A percentile compares a stretch with the other conserved stretches of the same genome.
Evolutionary conservation across 2,113 vertebrate species (phyloP).

Genomic region (Paramormyrops kingsleyae): DNA sequence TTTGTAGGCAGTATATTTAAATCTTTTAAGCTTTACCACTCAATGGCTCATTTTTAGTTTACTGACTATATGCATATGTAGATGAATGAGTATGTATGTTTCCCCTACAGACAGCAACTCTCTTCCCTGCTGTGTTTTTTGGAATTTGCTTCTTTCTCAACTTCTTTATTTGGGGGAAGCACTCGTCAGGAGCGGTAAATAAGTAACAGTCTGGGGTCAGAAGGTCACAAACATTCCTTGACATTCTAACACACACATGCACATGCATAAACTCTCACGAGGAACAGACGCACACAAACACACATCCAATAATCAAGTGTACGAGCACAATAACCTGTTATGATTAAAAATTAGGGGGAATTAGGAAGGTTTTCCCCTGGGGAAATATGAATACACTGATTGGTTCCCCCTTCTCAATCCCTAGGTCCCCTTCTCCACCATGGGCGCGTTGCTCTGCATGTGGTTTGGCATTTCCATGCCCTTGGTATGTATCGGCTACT

Average conservation of each 20-base stretch:
- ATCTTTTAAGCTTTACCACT: background rate
- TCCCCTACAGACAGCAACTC: slow-evolving; percentile 74
- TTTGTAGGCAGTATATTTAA: background rate
- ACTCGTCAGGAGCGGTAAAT: slow-evolving; percentile 93
- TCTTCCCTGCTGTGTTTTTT: slow-evolving; percentile 88
- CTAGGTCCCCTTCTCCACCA: slow-evolving; percentile 93
- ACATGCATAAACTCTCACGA: background rate
- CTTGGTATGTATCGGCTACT: slow-evolving; percentile 93
- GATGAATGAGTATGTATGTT: slow-evolving; percentile 4
- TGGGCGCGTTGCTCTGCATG: slow-evolving; percentile 95
- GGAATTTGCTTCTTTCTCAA: slow-evolving; percentile 89
- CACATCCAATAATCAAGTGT: background rate
- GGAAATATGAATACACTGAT: background rate
- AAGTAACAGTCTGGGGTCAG: background rate
- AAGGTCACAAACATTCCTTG: background rate
- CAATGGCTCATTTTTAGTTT: background rate
- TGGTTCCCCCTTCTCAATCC: background rate
- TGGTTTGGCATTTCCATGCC: slow-evolving; percentile 99
- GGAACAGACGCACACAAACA: background rate
- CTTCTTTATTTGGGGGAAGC: slow-evolving; percentile 98
- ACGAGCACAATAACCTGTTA: background rate
- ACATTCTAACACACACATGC: background rate
- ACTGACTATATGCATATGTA: background rate
- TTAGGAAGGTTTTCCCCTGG: background rate
- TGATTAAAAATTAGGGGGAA: background rate